These are phyloP conservation scores for Montipora sp. DNA, from an alignment of 64 coral and sea anemone species.

Conservation along the genomic window DNA sequence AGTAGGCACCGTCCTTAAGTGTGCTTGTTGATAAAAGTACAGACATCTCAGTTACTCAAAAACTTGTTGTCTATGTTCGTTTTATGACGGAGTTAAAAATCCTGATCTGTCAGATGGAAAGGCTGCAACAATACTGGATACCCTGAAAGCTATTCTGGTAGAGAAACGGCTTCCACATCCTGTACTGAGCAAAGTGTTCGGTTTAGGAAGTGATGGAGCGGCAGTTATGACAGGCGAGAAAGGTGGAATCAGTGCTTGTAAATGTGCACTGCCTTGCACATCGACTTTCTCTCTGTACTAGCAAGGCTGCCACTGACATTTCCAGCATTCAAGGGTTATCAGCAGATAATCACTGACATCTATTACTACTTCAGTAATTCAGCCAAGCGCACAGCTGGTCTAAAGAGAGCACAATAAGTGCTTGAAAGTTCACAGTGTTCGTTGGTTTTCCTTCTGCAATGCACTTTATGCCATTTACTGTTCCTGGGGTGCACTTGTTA, in stretches of 20 bases:
- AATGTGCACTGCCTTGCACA: not conserved
- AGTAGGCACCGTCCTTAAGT: not conserved
- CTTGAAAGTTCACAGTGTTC: conserved; percentile 26
- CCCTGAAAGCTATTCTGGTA: conserved; percentile 6
- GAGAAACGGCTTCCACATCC: conserved; percentile 2
- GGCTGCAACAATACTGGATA: conserved; percentile 21
- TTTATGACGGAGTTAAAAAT: conserved; percentile 8
- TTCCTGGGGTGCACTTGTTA: conserved; percentile 32
- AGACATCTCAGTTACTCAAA: conserved; percentile 14
- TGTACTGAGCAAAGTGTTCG: conserved; percentile 4
- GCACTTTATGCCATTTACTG: conserved; percentile 11
- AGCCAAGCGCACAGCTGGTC: not conserved
- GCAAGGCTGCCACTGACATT: not conserved
- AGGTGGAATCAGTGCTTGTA: not conserved
- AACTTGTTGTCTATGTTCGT: not conserved
- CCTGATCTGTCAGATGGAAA: conserved; percentile 23
- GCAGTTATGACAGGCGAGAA: not conserved
- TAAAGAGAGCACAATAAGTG: not conserved
- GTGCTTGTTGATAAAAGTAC: conserved; percentile 13
- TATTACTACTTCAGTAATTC: not conserved
- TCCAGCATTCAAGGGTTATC: not conserved
- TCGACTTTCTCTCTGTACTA: not conserved
- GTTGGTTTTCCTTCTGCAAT: conserved; percentile 22
- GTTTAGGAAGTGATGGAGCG: conserved; percentile 8
- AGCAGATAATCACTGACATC: conserved; percentile 21